Evolutionary conservation across 1,140 invertebrate genomes (phyloP).

Genomic region (Drosophila parvula): DNA sequence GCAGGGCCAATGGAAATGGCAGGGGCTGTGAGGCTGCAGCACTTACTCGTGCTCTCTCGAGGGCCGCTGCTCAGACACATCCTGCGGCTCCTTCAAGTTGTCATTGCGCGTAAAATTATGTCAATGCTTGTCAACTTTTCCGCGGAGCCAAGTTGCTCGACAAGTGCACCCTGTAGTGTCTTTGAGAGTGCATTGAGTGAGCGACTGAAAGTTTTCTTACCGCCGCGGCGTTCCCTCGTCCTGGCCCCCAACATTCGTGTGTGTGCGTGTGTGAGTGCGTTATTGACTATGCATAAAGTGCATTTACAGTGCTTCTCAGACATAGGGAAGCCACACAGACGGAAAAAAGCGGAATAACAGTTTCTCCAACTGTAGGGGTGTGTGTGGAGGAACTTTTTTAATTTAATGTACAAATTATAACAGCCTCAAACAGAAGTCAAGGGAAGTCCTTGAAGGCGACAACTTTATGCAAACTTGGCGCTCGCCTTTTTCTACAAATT

Average conservation of each 20-base stretch:
- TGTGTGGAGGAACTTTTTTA: constrained; percentile 64
- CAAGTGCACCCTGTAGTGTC: constrained; percentile 68
- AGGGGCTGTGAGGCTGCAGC: constrained; percentile 10
- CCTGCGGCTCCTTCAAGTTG: constrained; percentile 67
- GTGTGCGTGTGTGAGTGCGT: constrained; percentile 34
- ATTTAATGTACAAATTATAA: constrained; percentile 72
- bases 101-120: constrained; percentile 82
- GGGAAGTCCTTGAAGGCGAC: constrained; percentile 48
- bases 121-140: constrained; percentile 81
- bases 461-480: constrained; percentile 63
- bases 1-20: constrained; percentile 11
- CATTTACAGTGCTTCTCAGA: constrained; percentile 47
- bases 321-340: neutral
- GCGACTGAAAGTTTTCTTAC: constrained; percentile 60
- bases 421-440: constrained; percentile 23
- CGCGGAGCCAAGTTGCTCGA: constrained; percentile 48
- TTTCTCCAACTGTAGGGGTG: constrained; percentile 19
- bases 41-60: constrained; percentile 59
- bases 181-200: constrained; percentile 76
- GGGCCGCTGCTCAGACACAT: constrained; percentile 50
- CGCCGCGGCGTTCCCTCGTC: neutral
- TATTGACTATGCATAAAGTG: constrained; percentile 69
- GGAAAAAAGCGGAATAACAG: constrained; percentile 23
- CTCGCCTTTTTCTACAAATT: constrained; percentile 65
- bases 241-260: neutral